Conservation (phyloP, 2,113 vertebrate genomes). For the Motacilla alba region DNA sequence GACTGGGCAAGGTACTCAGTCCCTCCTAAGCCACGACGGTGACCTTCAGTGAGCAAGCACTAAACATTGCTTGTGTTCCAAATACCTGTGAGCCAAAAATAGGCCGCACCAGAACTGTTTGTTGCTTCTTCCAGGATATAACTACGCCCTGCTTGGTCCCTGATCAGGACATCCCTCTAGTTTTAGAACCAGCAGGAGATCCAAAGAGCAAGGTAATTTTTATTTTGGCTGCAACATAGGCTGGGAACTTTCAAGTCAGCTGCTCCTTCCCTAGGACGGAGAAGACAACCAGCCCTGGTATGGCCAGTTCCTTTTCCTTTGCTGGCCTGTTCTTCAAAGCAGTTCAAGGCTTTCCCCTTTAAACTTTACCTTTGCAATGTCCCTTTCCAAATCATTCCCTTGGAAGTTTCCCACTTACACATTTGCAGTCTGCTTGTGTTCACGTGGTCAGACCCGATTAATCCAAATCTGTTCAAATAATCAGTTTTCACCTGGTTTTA, state of each 20-base stretch:
- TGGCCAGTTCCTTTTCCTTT: conserved; percentile 2
- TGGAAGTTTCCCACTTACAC: conserved; percentile 15
- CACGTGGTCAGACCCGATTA: background rate
- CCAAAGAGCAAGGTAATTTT: conserved; percentile 63
- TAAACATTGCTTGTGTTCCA: conserved; percentile 19
- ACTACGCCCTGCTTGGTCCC: conserved; percentile 67
- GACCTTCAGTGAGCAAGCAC: background rate
- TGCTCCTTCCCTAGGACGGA: conserved; percentile 32
- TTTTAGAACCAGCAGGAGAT: conserved; percentile 66
- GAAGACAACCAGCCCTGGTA: conserved; percentile 13
- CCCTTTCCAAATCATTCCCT: conserved; percentile 18
- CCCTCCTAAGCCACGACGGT: background rate
- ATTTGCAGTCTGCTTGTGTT: background rate
- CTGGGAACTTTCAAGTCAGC: background rate
- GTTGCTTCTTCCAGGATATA: conserved; percentile 72
- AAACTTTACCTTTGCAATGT: conserved; percentile 1
- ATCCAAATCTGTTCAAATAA: background rate
- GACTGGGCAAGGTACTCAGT: background rate
- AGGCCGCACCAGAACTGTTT: conserved; percentile 66
- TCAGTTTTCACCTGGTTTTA: background rate
- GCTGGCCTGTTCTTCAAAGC: conserved; percentile 39
- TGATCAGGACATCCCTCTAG: conserved; percentile 67
- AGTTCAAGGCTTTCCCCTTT: conserved; percentile 22
- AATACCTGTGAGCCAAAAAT: conserved; percentile 21
- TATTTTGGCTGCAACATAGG: conserved; percentile 44